Conservation (phyloP, 2,797 vertebrate species). For the Gorsachius magnificus region DNA sequence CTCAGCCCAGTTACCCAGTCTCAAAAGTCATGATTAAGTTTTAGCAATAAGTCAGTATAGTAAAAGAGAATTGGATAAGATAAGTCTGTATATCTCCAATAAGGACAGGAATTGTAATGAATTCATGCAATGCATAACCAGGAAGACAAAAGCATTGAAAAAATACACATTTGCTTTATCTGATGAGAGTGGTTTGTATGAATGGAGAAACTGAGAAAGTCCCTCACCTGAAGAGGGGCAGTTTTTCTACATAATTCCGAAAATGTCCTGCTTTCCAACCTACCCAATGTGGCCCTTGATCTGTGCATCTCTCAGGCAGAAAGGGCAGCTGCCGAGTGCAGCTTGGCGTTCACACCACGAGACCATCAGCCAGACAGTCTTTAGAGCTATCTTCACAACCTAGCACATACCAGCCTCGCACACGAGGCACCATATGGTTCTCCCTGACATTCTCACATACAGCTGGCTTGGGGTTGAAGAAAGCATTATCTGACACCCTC, state of each 20-base stretch:
- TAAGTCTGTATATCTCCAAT: neutral
- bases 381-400: neutral
- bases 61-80: neutral
- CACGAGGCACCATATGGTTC: neutral
- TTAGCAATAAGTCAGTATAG: neutral
- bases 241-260: neutral
- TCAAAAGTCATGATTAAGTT: neutral
- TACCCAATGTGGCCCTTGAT: neutral
- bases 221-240: neutral
- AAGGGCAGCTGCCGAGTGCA: neutral
- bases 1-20: neutral
- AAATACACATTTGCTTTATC: neutral
- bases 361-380: neutral
- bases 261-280: neutral
- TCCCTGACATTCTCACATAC: neutral
- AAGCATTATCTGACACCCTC: constrained; percentile 4
- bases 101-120: neutral
- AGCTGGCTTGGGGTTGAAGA: constrained; percentile 1
- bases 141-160: neutral
- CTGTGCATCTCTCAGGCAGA: neutral
- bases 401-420: neutral
- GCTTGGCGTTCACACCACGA: rapidly evolving
- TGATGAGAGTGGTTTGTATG: neutral
- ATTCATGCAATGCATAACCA: neutral
- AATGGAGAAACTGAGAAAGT: neutral